Percentiles rank a stretch among this genome's conserved stretches.
phyloP scores from a whole-genome alignment of 2,113 vertebrate genomes.

The Hemiscyllium ocellatum region DNA sequence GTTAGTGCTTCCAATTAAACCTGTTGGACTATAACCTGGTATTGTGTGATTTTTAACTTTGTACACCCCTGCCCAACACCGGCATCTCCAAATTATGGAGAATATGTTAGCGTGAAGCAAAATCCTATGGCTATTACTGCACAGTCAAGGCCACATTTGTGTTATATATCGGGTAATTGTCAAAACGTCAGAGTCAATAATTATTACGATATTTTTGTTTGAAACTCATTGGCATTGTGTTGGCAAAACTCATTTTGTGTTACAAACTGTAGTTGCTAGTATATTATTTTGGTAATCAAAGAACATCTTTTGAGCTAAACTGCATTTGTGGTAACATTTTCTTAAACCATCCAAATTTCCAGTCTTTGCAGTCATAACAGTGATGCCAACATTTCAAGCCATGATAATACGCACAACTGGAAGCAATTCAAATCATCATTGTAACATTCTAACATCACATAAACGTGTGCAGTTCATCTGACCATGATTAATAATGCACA shows the following conservation, averaged over 20 bases:
- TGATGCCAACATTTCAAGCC: not conserved
- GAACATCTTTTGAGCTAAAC: not conserved
- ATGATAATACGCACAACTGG: not conserved
- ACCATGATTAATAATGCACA: not conserved
- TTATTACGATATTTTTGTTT: not conserved
- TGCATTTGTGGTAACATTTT: not conserved
- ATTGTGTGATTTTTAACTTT: too few species aligned
- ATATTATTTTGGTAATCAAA: not conserved
- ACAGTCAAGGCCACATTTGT: not conserved
- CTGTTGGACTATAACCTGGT: too few species aligned
- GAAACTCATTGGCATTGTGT: not conserved
- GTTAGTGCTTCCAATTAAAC: too few species aligned
- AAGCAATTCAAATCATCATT: too few species aligned
- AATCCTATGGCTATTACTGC: not conserved
- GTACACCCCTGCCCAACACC: too few species aligned
- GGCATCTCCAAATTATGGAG: too few species aligned
- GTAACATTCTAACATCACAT: not conserved
- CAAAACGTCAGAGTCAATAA: not conserved
- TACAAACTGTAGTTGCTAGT: not conserved
- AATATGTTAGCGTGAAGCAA: not conserved
- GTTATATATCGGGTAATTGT: not conserved
- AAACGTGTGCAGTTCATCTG: not conserved
- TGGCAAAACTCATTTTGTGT: not conserved
- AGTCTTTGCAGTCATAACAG: not conserved
- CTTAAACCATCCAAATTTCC: not conserved